A percentile compares a stretch with the other conserved stretches of the same genome.
These are phyloP conservation scores for Eilema sororculum DNA, from an alignment of 2,888 invertebrate genomes.

Conservation along the genomic window DNA sequence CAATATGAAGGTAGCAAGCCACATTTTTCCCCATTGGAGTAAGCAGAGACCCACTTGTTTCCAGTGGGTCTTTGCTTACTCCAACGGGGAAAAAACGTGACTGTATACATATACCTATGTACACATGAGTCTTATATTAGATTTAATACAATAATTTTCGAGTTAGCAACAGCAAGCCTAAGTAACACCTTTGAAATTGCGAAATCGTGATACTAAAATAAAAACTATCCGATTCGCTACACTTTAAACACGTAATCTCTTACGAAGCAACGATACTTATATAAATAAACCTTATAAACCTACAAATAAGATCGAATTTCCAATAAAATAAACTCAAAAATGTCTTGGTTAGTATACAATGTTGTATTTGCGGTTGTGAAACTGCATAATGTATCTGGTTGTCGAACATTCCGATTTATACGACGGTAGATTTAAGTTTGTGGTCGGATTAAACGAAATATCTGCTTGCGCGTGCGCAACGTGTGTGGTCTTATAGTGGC, in stretches of 20 bases:
- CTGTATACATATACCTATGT: no score
- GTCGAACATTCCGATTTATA: constrained; percentile 19
- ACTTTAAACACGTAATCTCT: constrained; percentile 45
- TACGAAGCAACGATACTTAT: constrained; percentile 23
- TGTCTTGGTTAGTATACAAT: constrained; percentile 33
- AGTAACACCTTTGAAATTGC: constrained; percentile 64
- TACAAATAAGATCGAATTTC: constrained; percentile 25
- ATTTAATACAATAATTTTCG: constrained; percentile 37
- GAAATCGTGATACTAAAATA: constrained; percentile 64
- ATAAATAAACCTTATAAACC: rapidly evolving
- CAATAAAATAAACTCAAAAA: constrained; percentile 4
- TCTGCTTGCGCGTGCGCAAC: constrained; percentile 55
- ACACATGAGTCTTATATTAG: background rate
- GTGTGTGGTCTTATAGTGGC: constrained; percentile 61
- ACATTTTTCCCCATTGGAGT: no score
- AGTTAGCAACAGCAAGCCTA: constrained; percentile 35
- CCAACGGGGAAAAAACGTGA: background rate
- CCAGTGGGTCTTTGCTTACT: background rate
- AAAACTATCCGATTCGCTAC: constrained; percentile 56
- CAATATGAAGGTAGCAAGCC: background rate
- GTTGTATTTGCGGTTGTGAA: constrained; percentile 35
- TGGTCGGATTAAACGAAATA: constrained; percentile 59
- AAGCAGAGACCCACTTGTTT: background rate
- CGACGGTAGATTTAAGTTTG: constrained; percentile 39
- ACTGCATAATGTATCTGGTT: constrained; percentile 26